phyloP scores from a whole-genome alignment of 1,140 invertebrate species.

The Eciton burchellii region DNA sequence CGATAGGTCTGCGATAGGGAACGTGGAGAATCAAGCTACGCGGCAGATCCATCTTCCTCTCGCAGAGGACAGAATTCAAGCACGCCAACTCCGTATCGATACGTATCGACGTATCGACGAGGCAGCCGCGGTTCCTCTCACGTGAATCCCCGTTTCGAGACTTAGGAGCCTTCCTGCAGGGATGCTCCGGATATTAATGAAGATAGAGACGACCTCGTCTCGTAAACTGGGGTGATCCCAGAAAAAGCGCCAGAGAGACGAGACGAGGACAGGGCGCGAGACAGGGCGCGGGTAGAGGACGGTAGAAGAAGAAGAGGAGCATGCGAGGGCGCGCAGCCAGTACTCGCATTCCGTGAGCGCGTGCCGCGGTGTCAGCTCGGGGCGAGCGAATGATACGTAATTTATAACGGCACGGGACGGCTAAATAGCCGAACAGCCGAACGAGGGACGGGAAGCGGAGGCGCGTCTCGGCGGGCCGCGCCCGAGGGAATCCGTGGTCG shows the following conservation, averaged over 20 bases:
- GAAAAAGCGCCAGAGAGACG: constrained; percentile 64
- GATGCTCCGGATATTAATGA: constrained; percentile 33
- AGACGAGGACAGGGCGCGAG: constrained; percentile 58
- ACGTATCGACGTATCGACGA: not conserved
- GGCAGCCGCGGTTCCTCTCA: not conserved
- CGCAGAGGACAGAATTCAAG: too few relatives aligned
- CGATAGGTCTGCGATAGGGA: too few relatives aligned
- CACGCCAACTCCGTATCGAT: not conserved
- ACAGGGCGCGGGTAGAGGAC: constrained; percentile 10
- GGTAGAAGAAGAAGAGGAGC: constrained; percentile 8
- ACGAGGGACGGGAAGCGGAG: not conserved
- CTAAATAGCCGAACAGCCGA: constrained; percentile 73
- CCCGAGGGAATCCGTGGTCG: constrained; percentile 20
- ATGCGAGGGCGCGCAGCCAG: constrained; percentile 42
- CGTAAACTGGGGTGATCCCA: constrained; percentile 14
- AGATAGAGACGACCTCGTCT: constrained; percentile 49
- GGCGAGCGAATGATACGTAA: constrained; percentile 76
- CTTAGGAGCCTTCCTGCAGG: not conserved
- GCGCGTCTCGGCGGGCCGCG: constrained; percentile 16
- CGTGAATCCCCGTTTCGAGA: not conserved
- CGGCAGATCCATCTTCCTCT: too few relatives aligned
- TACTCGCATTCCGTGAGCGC: constrained; percentile 74
- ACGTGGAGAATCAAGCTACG: too few relatives aligned
- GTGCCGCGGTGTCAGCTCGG: constrained; percentile 73
- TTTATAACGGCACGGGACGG: constrained; percentile 74